phyloP scores from a whole-genome alignment of 2,113 vertebrate species.

The Gadus chalcogrammus region DNA sequence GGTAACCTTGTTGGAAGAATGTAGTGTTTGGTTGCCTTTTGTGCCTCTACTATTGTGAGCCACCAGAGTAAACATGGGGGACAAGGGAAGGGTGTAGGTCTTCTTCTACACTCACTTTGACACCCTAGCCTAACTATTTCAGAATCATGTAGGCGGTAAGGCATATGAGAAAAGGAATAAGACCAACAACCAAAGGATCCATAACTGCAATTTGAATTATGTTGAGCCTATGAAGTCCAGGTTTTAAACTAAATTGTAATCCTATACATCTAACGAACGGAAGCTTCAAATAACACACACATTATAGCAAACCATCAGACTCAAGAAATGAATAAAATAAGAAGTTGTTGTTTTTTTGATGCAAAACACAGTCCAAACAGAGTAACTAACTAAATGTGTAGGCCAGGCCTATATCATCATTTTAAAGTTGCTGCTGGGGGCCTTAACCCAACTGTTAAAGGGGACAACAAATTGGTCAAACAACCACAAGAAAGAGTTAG shows the following conservation, averaged over 20 bases:
- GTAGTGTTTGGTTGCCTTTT: constrained; percentile 27
- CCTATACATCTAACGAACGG: constrained; percentile 9
- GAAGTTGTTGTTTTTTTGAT: constrained; percentile 23
- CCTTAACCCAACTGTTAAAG: constrained; percentile 18
- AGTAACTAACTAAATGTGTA: constrained; percentile 39
- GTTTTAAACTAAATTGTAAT: neutral
- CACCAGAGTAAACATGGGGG: constrained; percentile 31
- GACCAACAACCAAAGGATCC: neutral
- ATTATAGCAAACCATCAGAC: constrained; percentile 36
- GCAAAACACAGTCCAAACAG: constrained; percentile 31
- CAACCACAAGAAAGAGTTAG: constrained; percentile 48
- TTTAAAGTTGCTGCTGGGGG: constrained; percentile 19
- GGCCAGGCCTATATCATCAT: constrained; percentile 29
- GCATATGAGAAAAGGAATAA: too few species aligned
- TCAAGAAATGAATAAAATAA: constrained; percentile 11
- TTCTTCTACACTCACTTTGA: constrained; percentile 20
- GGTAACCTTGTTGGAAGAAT: constrained; percentile 7
- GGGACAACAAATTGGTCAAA: constrained; percentile 46
- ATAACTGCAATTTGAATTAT: neutral
- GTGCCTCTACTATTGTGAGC: constrained; percentile 28
- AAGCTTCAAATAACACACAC: constrained; percentile 34
- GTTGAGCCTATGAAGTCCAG: neutral
- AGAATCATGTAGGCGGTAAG: neutral
- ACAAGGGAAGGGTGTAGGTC: constrained; percentile 35
- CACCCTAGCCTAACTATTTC: neutral